These are phyloP conservation scores for Podarcis siculus DNA, from an alignment of 2,797 vertebrate genomes.

Conservation along the genomic window DNA sequence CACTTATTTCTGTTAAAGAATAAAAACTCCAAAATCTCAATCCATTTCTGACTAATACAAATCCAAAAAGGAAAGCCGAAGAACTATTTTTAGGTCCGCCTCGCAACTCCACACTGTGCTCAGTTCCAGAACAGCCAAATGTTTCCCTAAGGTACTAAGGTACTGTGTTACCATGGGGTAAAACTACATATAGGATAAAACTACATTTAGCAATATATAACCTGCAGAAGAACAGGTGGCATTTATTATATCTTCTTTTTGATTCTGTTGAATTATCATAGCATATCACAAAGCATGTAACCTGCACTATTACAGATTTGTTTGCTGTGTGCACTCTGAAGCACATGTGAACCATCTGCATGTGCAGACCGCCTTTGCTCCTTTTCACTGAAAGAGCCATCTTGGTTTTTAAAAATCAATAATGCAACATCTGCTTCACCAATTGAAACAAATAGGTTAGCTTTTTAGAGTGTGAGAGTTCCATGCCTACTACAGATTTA, in stretches of 20 bases:
- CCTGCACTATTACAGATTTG: not conserved
- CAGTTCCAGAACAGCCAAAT: constrained; percentile 13
- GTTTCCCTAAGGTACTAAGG: constrained; percentile 25
- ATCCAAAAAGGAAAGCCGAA: not conserved
- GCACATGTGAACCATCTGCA: not conserved
- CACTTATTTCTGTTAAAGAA: constrained; percentile 31
- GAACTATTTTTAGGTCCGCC: constrained; percentile 14
- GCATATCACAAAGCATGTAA: not conserved
- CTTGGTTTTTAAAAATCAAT: not conserved
- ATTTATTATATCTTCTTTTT: not conserved
- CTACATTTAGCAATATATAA: constrained; percentile 22
- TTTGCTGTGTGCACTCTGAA: not conserved
- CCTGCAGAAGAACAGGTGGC: not conserved
- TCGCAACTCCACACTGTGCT: constrained; percentile 14
- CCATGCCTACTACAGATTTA: not conserved
- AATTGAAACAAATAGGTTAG: not conserved
- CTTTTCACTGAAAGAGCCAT: not conserved
- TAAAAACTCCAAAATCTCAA: not conserved
- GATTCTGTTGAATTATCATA: constrained; percentile 9
- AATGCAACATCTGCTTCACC: not conserved
- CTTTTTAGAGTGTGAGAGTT: not conserved
- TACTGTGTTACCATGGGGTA: constrained; percentile 38
- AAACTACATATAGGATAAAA: constrained; percentile 37
- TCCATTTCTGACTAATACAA: constrained; percentile 26
- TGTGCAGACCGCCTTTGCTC: not conserved